phyloP scores from a whole-genome alignment of 1,140 invertebrate species.

The Drosophila bocki region DNA sequence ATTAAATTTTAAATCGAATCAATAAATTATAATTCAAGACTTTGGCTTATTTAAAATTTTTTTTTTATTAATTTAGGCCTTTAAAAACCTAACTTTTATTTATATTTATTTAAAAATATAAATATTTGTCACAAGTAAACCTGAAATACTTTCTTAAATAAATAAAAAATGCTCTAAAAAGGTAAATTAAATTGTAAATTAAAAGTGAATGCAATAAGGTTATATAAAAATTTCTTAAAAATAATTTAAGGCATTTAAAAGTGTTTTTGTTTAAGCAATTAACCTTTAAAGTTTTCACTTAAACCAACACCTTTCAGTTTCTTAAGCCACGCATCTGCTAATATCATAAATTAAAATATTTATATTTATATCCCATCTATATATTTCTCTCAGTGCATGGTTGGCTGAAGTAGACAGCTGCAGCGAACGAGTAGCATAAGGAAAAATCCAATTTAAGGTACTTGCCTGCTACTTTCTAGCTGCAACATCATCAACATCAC shows the following conservation, averaged over 20 bases:
- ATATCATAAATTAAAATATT: background rate
- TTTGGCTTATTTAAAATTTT: no score
- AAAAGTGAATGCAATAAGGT: background rate
- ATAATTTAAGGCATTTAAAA: background rate
- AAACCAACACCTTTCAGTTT: background rate
- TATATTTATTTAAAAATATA: background rate
- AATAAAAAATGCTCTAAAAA: background rate
- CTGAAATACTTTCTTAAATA: background rate
- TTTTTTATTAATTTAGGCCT: no score
- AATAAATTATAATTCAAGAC: no score
- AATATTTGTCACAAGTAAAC: background rate
- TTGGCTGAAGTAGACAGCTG: background rate
- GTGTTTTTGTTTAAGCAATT: background rate
- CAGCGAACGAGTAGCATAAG: background rate
- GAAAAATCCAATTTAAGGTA: constrained; percentile 53
- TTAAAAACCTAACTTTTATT: no score
- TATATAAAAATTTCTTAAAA: background rate
- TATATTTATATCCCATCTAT: no score
- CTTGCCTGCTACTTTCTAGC: constrained; percentile 48
- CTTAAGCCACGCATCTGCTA: no score
- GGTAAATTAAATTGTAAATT: background rate
- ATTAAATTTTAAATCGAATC: no score
- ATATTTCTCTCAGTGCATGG: constrained; percentile 1
- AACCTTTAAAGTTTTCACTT: background rate
- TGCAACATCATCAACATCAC: constrained; percentile 41